A percentile compares a stretch with the other conserved stretches of the same genome.
Conservation (phyloP, 2,113 vertebrate genomes). For the Brachyistius frenatus region DNA sequence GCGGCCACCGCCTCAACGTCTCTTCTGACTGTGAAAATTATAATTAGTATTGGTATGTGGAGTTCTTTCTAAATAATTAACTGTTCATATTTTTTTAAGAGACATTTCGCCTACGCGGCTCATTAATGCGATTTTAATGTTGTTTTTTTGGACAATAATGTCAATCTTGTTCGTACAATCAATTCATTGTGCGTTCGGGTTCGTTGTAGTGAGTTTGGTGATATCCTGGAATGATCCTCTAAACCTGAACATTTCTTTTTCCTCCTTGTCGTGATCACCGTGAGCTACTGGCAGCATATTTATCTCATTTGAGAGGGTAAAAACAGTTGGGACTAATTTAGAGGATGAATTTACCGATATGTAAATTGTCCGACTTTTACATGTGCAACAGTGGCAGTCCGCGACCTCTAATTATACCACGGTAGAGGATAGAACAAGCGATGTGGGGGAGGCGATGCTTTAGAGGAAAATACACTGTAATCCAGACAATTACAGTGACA, state of each 20-base stretch:
- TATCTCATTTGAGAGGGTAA: too few relatives aligned
- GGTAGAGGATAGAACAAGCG: constrained; percentile 60
- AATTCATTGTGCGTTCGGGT: too few relatives aligned
- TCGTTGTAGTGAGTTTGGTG: too few relatives aligned
- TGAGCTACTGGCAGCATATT: too few relatives aligned
- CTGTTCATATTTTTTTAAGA: background rate
- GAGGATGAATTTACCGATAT: constrained; percentile 76
- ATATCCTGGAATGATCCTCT: too few relatives aligned
- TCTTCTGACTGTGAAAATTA: background rate
- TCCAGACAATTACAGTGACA: constrained; percentile 55
- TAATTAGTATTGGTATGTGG: background rate
- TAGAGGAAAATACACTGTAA: constrained; percentile 60
- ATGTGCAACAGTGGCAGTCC: constrained; percentile 82
- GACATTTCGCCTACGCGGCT: background rate
- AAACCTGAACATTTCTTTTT: too few relatives aligned
- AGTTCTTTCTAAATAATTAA: background rate
- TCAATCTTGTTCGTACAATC: too few relatives aligned
- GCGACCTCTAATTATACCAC: constrained; percentile 87
- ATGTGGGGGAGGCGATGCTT: constrained; percentile 56
- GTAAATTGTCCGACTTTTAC: constrained; percentile 82
- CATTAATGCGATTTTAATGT: too few relatives aligned
- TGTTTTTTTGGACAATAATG: too few relatives aligned
- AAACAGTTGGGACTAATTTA: constrained; percentile 12
- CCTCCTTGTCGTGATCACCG: too few relatives aligned
- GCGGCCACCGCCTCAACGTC: background rate